Conservation (phyloP, 2,113 vertebrate species). For the Daboia siamensis region DNA sequence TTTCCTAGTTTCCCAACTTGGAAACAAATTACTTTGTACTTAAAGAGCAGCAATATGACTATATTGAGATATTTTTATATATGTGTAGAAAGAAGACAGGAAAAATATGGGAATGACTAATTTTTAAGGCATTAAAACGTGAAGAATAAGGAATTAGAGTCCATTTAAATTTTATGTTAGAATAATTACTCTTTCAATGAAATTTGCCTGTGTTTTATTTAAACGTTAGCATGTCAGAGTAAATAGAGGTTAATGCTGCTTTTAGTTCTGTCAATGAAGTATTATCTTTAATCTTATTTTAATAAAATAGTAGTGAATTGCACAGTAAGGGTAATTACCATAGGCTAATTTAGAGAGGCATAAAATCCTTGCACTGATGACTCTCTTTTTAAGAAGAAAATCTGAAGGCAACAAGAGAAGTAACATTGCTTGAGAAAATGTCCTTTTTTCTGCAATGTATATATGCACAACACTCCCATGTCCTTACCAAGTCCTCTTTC, state of each 20-base stretch:
- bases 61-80: constrained; percentile 64
- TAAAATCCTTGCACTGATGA: constrained; percentile 62
- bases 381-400: constrained; percentile 53
- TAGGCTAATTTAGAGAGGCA: constrained; percentile 69
- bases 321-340: constrained; percentile 69
- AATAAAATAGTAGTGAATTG: constrained; percentile 75
- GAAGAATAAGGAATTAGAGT: constrained; percentile 73
- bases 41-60: constrained; percentile 58
- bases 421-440: constrained; percentile 4
- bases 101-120: constrained; percentile 69
- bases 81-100: constrained; percentile 51
- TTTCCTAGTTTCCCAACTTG: constrained; percentile 53
- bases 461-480: not conserved
- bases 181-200: constrained; percentile 75
- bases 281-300: constrained; percentile 79
- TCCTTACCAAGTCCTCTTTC: not conserved
- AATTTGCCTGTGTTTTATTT: constrained; percentile 76
- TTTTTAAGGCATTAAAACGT: constrained; percentile 69
- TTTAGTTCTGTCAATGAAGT: constrained; percentile 70
- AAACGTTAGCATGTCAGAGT: constrained; percentile 77
- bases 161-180: constrained; percentile 75
- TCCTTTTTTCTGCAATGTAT: too few relatives aligned
- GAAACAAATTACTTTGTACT: constrained; percentile 62
- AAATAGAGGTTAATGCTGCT: constrained; percentile 79
- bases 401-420: constrained; percentile 54